Percentiles rank a stretch among this genome's conserved stretches.
These are phyloP conservation scores for Drosophila multiciliata DNA, from an alignment of 2,888 invertebrate genomes.

Conservation along the genomic window DNA sequence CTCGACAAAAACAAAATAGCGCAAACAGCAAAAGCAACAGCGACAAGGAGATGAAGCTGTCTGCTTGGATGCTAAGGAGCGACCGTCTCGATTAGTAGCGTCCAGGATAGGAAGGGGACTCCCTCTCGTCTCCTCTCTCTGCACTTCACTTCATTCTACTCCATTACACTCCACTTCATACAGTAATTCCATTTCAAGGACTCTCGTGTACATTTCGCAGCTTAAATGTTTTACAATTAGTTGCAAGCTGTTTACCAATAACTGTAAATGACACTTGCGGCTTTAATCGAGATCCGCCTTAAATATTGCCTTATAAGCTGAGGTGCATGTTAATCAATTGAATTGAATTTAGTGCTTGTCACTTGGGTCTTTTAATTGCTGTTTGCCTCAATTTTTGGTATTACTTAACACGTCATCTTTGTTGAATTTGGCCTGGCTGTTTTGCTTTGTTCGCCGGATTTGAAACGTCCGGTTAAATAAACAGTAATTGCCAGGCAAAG, in stretches of 20 bases:
- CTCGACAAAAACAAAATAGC: conserved; percentile 27
- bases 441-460: conserved; percentile 22
- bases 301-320: conserved; percentile 3
- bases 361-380: conserved; percentile 1
- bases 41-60: conserved; percentile 10
- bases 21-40: conserved; percentile 25
- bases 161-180: not conserved
- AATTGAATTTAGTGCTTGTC: not conserved
- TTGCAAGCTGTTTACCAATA: conserved; percentile 36
- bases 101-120: conserved; percentile 8
- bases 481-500: conserved; percentile 12
- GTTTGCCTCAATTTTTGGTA: not conserved
- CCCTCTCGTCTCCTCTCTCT: not conserved
- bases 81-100: conserved; percentile 46
- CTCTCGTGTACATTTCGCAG: conserved; percentile 44
- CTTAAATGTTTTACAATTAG: conserved; percentile 55
- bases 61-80: conserved; percentile 17
- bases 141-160: not conserved
- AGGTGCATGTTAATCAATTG: conserved; percentile 14
- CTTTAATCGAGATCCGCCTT: conserved; percentile 18
- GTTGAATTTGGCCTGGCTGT: conserved; percentile 17
- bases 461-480: conserved; percentile 39
- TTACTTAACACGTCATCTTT: conserved; percentile 18
- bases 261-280: conserved; percentile 18
- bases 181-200: conserved; percentile 37